These are phyloP conservation scores for Diachasma alloeum DNA, from an alignment of 1,140 invertebrate genomes.

Conservation along the genomic window DNA sequence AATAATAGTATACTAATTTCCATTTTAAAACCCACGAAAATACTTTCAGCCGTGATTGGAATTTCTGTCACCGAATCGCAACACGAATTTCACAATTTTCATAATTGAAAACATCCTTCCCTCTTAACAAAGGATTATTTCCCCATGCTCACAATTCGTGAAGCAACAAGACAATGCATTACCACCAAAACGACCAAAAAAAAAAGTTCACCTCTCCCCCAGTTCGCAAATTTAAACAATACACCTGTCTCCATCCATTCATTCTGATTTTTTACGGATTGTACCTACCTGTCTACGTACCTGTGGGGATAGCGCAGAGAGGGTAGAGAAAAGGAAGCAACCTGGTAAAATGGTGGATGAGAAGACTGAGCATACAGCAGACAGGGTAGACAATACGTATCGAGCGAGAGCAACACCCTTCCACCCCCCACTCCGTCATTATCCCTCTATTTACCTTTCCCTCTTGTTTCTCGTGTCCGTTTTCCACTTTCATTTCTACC, in stretches of 20 bases:
- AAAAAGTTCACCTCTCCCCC: neutral
- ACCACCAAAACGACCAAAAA: neutral
- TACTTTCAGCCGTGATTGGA: neutral
- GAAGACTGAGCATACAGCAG: slow-evolving; percentile 30
- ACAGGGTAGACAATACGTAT: slow-evolving; percentile 43
- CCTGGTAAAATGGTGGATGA: slow-evolving; percentile 5
- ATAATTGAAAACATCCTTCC: neutral
- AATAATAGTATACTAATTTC: neutral
- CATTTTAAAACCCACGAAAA: neutral
- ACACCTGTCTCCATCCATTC: neutral
- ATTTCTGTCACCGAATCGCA: no score
- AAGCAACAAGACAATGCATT: neutral
- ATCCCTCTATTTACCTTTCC: slow-evolving; percentile 26
- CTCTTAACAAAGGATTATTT: neutral
- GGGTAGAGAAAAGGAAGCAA: slow-evolving; percentile 18
- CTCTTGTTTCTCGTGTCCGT: slow-evolving; percentile 20
- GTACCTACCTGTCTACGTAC: neutral
- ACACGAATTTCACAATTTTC: neutral
- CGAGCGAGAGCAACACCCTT: slow-evolving; percentile 32
- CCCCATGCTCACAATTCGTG: neutral
- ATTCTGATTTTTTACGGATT: neutral
- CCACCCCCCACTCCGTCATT: neutral
- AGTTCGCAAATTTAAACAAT: neutral
- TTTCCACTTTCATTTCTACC: slow-evolving; percentile 23
- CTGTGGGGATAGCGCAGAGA: neutral